phyloP scores from a whole-genome alignment of 1,140 invertebrate genomes.

The Sinella curviseta region DNA sequence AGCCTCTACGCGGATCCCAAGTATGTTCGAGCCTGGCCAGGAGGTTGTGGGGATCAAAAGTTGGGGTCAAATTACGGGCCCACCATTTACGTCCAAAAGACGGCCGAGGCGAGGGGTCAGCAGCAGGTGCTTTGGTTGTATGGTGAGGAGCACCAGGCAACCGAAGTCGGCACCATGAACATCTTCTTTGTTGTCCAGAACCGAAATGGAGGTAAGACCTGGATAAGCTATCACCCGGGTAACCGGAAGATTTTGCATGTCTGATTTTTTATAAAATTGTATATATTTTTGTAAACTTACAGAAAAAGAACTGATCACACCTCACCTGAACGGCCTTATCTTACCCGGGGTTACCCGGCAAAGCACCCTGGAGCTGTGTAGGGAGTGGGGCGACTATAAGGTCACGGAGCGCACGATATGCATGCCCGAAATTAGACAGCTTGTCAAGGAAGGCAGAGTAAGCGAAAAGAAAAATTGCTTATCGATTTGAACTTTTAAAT shows the following conservation, averaged over 20 bases:
- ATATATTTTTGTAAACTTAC: constrained; percentile 24
- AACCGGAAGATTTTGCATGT: constrained; percentile 20
- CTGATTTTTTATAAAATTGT: background rate
- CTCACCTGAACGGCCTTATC: constrained; percentile 87
- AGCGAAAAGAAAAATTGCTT: too few relatives aligned
- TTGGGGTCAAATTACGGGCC: constrained; percentile 92
- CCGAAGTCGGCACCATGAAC: constrained; percentile 99
- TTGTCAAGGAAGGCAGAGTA: constrained; percentile 80
- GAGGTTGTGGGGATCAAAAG: constrained; percentile 90
- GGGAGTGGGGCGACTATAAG: constrained; percentile 83
- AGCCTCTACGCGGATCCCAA: constrained; percentile 76
- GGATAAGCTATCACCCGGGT: background rate
- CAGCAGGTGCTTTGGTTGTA: constrained; percentile 98
- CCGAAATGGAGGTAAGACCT: constrained; percentile 79
- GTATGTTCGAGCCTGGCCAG: constrained; percentile 89
- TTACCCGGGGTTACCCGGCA: constrained; percentile 89
- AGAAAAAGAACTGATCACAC: constrained; percentile 91
- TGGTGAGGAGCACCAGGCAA: constrained; percentile 89
- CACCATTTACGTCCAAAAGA: constrained; percentile 77
- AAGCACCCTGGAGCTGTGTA: constrained; percentile 78
- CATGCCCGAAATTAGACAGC: constrained; percentile 77
- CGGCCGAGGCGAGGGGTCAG: constrained; percentile 75
- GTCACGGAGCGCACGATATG: constrained; percentile 80
- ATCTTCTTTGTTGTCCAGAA: constrained; percentile 88
- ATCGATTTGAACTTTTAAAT: background rate